Conservation (phyloP, 2,888 invertebrate genomes). For the Chrysolina haemoptera region DNA sequence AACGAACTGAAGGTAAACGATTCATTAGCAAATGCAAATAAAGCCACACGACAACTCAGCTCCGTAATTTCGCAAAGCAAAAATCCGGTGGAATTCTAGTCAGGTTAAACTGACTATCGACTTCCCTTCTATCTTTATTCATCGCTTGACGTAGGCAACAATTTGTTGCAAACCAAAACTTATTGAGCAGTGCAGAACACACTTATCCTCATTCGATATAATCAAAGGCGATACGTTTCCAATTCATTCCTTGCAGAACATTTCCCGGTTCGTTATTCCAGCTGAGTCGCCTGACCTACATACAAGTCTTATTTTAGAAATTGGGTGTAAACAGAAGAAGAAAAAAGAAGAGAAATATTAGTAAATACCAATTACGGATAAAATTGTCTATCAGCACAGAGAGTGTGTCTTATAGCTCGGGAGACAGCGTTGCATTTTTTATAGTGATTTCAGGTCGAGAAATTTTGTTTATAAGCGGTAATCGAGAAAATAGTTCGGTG, state of each 20-base stretch:
- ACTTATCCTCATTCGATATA: conserved; percentile 14
- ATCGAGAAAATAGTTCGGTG: too few species aligned
- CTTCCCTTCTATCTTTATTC: not conserved
- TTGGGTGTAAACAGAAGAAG: not conserved
- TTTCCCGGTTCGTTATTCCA: conserved; percentile 3
- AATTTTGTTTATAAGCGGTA: too few species aligned
- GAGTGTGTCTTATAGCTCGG: too few species aligned
- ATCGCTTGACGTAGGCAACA: not conserved
- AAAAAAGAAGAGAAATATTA: too few species aligned
- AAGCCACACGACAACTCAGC: not conserved
- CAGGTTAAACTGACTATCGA: not conserved
- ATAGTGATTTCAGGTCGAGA: too few species aligned
- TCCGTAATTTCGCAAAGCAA: not conserved
- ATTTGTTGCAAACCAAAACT: conserved; percentile 13
- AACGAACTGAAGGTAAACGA: not conserved
- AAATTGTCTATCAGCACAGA: too few species aligned
- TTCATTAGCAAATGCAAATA: not conserved
- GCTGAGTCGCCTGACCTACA: conserved; percentile 8
- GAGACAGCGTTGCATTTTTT: too few species aligned
- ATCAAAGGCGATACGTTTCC: conserved; percentile 13
- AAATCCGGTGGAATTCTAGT: not conserved
- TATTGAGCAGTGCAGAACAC: conserved; percentile 17
- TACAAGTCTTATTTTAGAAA: not conserved
- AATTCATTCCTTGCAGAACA: not conserved
- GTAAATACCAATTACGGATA: too few species aligned